Conservation (phyloP, 2,888 invertebrate species). For the Chydorus sphaericus region DNA sequence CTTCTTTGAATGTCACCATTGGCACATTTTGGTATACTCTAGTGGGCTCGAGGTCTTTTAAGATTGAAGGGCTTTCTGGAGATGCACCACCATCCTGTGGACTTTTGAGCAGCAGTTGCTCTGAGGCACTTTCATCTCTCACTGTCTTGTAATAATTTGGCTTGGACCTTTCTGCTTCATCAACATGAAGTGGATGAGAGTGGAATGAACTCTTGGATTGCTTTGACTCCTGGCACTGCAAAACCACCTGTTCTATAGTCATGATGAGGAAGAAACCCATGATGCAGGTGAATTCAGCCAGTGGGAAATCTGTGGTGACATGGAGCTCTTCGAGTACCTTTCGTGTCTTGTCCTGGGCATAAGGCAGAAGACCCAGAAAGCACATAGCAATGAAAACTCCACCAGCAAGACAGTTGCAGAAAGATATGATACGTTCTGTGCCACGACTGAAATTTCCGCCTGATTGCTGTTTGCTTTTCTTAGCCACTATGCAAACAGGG, state of each 20-base stretch:
- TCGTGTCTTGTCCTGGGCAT: conserved; percentile 25
- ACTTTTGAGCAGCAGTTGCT: not conserved
- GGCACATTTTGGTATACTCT: conserved; percentile 5
- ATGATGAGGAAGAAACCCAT: conserved; percentile 27
- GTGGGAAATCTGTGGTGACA: conserved; percentile 21
- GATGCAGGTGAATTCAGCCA: conserved; percentile 24
- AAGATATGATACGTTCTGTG: conserved; percentile 16
- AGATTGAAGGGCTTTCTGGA: conserved; percentile 5
- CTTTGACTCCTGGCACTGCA: conserved; percentile 9
- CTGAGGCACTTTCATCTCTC: not conserved
- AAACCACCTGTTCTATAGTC: conserved; percentile 24
- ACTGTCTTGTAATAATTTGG: not conserved
- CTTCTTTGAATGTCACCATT: not conserved
- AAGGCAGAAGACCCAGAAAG: conserved; percentile 28
- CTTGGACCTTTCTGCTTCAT: not conserved
- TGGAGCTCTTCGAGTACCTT: conserved; percentile 20
- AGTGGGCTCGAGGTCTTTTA: not conserved
- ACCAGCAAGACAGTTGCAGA: conserved; percentile 27
- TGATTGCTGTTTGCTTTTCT: conserved; percentile 9
- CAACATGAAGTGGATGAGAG: not conserved
- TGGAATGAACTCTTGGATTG: not conserved
- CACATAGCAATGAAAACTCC: conserved; percentile 31
- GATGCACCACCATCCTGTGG: not conserved
- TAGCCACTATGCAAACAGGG: conserved; percentile 17
- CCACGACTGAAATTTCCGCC: conserved; percentile 13